These are phyloP conservation scores for Columba janthina DNA, from an alignment of 2,113 vertebrate genomes.

Conservation along the genomic window DNA sequence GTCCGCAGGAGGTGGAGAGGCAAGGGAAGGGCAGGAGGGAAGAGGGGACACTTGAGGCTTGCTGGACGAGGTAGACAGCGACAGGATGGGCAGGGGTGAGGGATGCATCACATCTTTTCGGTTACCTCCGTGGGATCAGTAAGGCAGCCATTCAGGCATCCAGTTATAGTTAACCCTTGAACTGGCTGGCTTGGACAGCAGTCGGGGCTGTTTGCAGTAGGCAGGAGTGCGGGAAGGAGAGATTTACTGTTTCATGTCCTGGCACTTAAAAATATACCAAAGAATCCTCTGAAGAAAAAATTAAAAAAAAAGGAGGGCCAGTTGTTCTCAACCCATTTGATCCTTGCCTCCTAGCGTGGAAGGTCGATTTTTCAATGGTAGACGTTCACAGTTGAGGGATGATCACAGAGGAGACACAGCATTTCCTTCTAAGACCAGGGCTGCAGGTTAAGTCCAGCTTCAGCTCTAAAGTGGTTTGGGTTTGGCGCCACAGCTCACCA, in stretches of 20 bases:
- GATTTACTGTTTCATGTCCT: constrained; percentile 62
- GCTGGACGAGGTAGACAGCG: background rate
- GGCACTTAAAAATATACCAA: constrained; percentile 63
- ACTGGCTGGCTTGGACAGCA: constrained; percentile 51
- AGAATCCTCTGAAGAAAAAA: constrained; percentile 54
- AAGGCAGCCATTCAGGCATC: constrained; percentile 78
- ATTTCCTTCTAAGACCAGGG: constrained; percentile 13
- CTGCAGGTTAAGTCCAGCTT: constrained; percentile 25
- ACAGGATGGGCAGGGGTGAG: background rate
- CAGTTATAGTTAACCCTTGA: constrained; percentile 62
- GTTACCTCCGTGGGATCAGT: constrained; percentile 80
- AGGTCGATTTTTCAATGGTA: background rate
- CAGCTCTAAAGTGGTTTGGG: background rate
- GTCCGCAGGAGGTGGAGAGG: background rate
- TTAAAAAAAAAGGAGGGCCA: background rate
- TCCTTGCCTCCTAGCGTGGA: background rate
- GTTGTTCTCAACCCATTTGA: constrained; percentile 58
- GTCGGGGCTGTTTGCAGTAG: constrained; percentile 46
- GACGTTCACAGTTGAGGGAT: background rate
- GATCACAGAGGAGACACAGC: constrained; percentile 4
- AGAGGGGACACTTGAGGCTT: background rate
- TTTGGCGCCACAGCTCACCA: constrained; percentile 34
- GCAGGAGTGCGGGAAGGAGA: constrained; percentile 33
- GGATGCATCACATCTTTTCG: constrained; percentile 16
- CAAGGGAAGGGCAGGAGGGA: background rate